Evolutionary conservation across 2,888 invertebrate species (phyloP), one percentile per base, ranked within the genome.

Genomic region (Busseola fusca): DNA sequence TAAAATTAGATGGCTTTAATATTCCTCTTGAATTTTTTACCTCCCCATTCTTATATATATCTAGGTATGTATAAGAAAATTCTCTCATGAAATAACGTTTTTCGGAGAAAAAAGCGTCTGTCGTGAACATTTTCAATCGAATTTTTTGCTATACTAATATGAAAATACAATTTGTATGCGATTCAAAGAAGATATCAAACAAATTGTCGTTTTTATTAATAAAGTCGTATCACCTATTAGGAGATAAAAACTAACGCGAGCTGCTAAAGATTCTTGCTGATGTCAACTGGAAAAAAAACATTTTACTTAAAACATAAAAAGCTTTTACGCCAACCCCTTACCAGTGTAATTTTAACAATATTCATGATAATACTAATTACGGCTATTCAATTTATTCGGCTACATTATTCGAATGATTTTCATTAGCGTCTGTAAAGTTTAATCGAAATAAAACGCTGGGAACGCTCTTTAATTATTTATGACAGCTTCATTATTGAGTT

Each of bases 401-500:
- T 63, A 58, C 66, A 76, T 82, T 72, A 80, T 76, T 67, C 69
- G 50, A 73, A 64, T 64, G 77, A 72, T 83, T 83, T 85, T 74
- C 76, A 83, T 83, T 80, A 76, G 42, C 77, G 59, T 72, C 77
- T 76, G 66, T 69, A 54, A 69, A 80, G 77, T 77, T 80, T 67
- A 75, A 76, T 77, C 69, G 72, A 77, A 76, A 76, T 85, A 83
- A 82, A 69, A 80, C 67, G 70, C 62, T 83, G 65, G 30, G 40
- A 70, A 69, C 16, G 71, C 57, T 69, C 56, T 85, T 74, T 77
- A 80, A 77, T 83, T 83, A 85, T 85, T 83, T 80, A 80, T 80
- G 70, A 71, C 70, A 80, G 81, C 59, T 76, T 56, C 72, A 66
- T 85, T 77, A 85, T 74, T 74, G 60, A 76, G 65, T 74, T 72